Evolutionary conservation across 2,113 vertebrate genomes (phyloP), one percentile per base, ranked within the genome.

Genomic region (Pholis gunnellus): DNA sequence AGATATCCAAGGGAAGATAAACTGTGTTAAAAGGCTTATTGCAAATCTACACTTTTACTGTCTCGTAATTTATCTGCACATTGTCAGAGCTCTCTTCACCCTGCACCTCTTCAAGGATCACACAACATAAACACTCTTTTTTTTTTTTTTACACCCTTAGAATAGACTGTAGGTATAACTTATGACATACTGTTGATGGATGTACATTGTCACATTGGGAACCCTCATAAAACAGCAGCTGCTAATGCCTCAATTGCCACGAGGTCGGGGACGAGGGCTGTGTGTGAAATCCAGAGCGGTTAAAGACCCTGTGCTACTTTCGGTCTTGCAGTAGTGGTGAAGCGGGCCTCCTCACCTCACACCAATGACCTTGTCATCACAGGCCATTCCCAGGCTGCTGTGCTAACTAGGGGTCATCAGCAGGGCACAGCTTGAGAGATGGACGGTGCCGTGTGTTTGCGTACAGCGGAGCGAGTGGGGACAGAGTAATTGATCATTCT

Each of bases 171-270:
- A 48, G 54, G 38, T 72, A 34, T 74, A 79, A 82, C 65, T 66
- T 67, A 29, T 31, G 68, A 50, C 64, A 13, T 52, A 44, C 48
- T 75, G 69, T 46, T 87, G 88, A 89, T 81, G 77, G 89, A 89
- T 83, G 75, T 76, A 34, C 75, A 57, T 88, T 82, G 85, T 87
- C 88, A 88, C 93, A 61, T 84, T 50, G 83, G 48, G 68, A 76
- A 92, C 5, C 75, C 87, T 93, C 87, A 27, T 93, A 90, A 94
- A 94, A 83, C 22, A 22, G 86, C 91, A 93, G 91, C 91, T 90
- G 93, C 65, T 94, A 94, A 94, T 81, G 78, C 86, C 40, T 75
- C 72, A 15, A 72, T 63, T 89, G 79, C 80, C 70, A 67, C 20
- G 69, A 88, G 92, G 92, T 90, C 84, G 67, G 11, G 50, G 73